Conservation (phyloP, 1,140 invertebrate species). For the Acromyrmex heyeri region DNA sequence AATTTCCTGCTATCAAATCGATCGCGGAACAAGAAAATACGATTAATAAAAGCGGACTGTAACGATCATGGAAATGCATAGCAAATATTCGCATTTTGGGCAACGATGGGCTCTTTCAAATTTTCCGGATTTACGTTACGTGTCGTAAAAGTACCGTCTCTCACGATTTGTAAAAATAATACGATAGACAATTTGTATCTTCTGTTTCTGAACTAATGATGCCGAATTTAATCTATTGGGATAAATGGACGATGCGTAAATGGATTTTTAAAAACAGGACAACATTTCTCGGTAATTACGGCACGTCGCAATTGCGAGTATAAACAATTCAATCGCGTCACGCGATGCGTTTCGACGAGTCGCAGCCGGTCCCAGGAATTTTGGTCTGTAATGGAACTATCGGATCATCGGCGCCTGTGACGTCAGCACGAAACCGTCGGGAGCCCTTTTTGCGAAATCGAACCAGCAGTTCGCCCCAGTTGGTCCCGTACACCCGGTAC, state of each 20-base stretch:
- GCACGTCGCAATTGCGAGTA: slow-evolving; percentile 32
- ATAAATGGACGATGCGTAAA: slow-evolving; percentile 4
- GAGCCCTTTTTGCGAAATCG: slow-evolving; percentile 58
- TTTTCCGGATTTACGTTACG: slow-evolving; percentile 32
- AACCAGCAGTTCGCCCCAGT: slow-evolving; percentile 69
- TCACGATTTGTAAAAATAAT: slow-evolving; percentile 9
- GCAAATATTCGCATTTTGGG: slow-evolving; percentile 39
- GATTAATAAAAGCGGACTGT: slow-evolving; percentile 50
- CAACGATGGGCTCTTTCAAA: slow-evolving; percentile 4
- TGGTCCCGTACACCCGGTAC: slow-evolving; percentile 77
- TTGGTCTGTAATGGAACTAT: slow-evolving; percentile 59
- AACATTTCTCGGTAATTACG: slow-evolving; percentile 8
- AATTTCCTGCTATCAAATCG: slow-evolving; percentile 61
- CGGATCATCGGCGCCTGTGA: slow-evolving; percentile 53
- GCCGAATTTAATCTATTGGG: not conserved
- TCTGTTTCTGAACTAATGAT: not conserved
- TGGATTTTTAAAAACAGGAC: slow-evolving; percentile 24
- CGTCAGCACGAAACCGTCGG: slow-evolving; percentile 66
- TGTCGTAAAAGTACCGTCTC: not conserved
- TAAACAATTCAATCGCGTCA: slow-evolving; percentile 37
- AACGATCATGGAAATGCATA: slow-evolving; percentile 57
- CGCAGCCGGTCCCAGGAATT: slow-evolving; percentile 51
- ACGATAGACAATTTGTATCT: not conserved
- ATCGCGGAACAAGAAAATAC: slow-evolving; percentile 63
- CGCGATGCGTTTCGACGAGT: slow-evolving; percentile 33